Percentiles rank a stretch among this genome's conserved stretches.
Conservation (phyloP, 2,888 invertebrate species). For the Saturnia japonica region DNA sequence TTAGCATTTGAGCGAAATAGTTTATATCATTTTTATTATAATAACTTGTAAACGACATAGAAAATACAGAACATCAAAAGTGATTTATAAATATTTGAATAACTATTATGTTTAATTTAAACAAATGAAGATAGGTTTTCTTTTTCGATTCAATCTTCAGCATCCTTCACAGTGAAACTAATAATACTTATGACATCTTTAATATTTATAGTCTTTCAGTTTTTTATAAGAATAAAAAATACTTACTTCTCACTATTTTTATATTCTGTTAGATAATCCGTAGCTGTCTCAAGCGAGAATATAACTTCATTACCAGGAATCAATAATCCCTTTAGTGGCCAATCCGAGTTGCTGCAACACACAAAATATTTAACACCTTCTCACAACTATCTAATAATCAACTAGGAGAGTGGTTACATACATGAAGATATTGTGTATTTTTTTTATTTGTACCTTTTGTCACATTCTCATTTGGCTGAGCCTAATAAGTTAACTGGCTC, state of each 20-base stretch:
- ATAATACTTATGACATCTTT: not conserved
- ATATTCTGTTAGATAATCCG: conserved; percentile 96
- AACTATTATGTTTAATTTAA: not conserved
- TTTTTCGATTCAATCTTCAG: not conserved
- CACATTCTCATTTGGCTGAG: no score
- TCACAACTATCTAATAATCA: no score
- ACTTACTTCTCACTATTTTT: conserved; percentile 75
- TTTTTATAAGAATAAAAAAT: not conserved
- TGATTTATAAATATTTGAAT: not conserved
- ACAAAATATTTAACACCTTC: conserved; percentile 15
- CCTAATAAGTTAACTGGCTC: no score
- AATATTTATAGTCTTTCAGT: not conserved
- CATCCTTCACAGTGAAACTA: not conserved
- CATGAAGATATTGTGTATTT: not conserved
- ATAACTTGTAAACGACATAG: not conserved
- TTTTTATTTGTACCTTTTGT: not conserved
- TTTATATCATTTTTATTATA: not conserved
- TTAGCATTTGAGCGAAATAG: no score
- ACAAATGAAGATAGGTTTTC: not conserved
- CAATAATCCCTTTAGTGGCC: conserved; percentile 93
- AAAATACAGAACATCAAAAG: not conserved
- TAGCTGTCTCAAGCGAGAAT: conserved; percentile 97
- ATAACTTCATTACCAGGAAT: conserved; percentile 96
- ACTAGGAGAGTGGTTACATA: not conserved
- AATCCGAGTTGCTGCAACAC: conserved; percentile 81